A percentile compares a stretch with the other conserved stretches of the same genome.
Conservation (phyloP, 1,140 invertebrate species). For the Augochlora pura region DNA sequence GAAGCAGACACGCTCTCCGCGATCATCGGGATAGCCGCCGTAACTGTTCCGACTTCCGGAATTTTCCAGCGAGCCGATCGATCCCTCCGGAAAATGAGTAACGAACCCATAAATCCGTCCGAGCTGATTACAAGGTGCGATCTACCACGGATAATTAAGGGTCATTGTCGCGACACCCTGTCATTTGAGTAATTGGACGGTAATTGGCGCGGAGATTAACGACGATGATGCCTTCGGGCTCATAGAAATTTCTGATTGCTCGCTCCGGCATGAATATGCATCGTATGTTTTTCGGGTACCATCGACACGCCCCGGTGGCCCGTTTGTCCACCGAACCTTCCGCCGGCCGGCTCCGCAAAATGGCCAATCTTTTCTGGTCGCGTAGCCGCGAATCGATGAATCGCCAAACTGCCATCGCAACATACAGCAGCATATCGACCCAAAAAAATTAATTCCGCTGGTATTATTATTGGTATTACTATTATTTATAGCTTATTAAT, state of each 20-base stretch:
- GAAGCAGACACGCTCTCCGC: constrained; percentile 3
- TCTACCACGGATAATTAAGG: not conserved
- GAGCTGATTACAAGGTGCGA: constrained; percentile 12
- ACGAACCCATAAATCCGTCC: not conserved
- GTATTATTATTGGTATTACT: too few relatives aligned
- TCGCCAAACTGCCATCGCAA: too few relatives aligned
- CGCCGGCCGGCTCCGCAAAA: too few relatives aligned
- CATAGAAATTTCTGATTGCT: not conserved
- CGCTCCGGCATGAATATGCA: not conserved
- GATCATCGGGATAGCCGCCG: not conserved
- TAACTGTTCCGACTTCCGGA: not conserved
- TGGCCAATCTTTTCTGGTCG: too few relatives aligned
- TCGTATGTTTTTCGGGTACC: not conserved
- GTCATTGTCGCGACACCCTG: not conserved
- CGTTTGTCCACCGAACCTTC: too few relatives aligned
- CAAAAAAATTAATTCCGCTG: too few relatives aligned
- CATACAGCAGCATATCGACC: too few relatives aligned
- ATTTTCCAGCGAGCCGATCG: not conserved
- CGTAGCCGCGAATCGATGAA: too few relatives aligned
- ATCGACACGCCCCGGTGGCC: too few relatives aligned
- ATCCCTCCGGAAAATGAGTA: not conserved
- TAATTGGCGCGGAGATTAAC: constrained; percentile 15
- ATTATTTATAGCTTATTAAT: too few relatives aligned
- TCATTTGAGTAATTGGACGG: constrained; percentile 26
- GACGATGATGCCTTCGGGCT: not conserved